Evolutionary conservation across 2,113 vertebrate genomes (phyloP).

Genomic region (Lepidothrix coronata): DNA sequence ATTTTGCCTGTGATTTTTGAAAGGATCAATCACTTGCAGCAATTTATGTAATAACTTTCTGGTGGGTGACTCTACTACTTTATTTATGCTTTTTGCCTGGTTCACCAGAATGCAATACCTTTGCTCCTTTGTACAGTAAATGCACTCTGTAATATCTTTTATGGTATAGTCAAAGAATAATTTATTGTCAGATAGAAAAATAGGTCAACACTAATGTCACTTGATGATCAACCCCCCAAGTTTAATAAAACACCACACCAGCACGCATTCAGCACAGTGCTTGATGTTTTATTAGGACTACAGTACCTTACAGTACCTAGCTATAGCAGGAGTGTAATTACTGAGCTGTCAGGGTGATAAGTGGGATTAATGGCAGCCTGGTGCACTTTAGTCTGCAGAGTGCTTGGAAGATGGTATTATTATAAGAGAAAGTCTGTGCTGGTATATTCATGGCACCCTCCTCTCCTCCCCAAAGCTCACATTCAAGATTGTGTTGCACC

Average conservation of each 20-base stretch:
- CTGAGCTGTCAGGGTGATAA: constrained; percentile 90
- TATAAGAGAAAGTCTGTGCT: constrained; percentile 79
- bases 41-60: constrained; percentile 75
- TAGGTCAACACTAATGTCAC: constrained; percentile 87
- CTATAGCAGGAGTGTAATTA: constrained; percentile 86
- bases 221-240: constrained; percentile 85
- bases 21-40: constrained; percentile 74
- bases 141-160: constrained; percentile 81
- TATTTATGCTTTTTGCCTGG: constrained; percentile 69
- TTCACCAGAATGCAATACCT: constrained; percentile 54
- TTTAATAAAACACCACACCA: constrained; percentile 85
- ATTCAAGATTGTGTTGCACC: constrained; percentile 72
- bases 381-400: constrained; percentile 87
- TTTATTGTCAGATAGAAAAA: constrained; percentile 91
- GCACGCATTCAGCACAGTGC: constrained; percentile 73
- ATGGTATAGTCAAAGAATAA: constrained; percentile 84
- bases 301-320: constrained; percentile 80
- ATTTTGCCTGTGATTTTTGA: constrained; percentile 66
- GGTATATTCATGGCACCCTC: constrained; percentile 76
- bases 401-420: constrained; percentile 86
- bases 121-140: constrained; percentile 72
- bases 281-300: constrained; percentile 81
- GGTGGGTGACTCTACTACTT: constrained; percentile 59
- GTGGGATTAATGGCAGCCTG: constrained; percentile 92
- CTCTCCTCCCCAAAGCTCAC: constrained; percentile 62